These are phyloP conservation scores for Caenorhabditis japonica DNA, from an alignment of 2,888 invertebrate genomes.

Conservation along the genomic window DNA sequence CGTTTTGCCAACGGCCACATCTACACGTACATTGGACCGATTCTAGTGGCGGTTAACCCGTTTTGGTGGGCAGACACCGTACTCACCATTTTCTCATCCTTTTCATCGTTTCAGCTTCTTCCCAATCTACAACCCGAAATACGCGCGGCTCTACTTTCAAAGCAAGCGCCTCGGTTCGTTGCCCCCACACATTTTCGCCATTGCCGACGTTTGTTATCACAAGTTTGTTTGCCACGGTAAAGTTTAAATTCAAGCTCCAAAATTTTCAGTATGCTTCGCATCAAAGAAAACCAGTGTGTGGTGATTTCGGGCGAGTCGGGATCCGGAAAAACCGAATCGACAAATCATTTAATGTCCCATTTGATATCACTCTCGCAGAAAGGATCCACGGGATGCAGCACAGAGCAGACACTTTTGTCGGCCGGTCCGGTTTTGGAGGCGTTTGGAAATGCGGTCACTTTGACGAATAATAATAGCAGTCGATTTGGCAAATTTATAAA, in stretches of 20 bases:
- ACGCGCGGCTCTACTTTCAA: constrained; percentile 91
- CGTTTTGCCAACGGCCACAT: constrained; percentile 90
- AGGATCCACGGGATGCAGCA: constrained; percentile 92
- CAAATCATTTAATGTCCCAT: constrained; percentile 93
- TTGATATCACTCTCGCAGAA: constrained; percentile 91
- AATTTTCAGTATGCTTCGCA: constrained; percentile 85
- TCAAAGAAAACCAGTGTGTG: constrained; percentile 91
- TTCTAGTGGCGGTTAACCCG: constrained; percentile 91
- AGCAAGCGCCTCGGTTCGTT: constrained; percentile 90
- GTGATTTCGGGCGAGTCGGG: constrained; percentile 82
- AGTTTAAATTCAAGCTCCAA: too few relatives aligned
- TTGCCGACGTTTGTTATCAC: constrained; percentile 79
- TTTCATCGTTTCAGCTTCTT: constrained; percentile 83
- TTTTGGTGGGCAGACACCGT: constrained; percentile 81
- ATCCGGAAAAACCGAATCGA: constrained; percentile 90
- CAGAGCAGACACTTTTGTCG: constrained; percentile 94
- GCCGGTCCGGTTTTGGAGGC: constrained; percentile 95
- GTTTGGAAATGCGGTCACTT: constrained; percentile 98
- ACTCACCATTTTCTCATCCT: too few relatives aligned
- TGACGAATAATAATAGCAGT: constrained; percentile 96
- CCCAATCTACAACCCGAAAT: constrained; percentile 97
- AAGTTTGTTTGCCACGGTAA: constrained; percentile 63
- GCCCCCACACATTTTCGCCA: constrained; percentile 96
- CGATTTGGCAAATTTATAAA: constrained; percentile 97
- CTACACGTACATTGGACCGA: constrained; percentile 90